Percentiles rank a stretch among this genome's conserved stretches.
Evolutionary conservation across 1,140 invertebrate genomes (phyloP).

Genomic region (Halotydeus destructor): DNA sequence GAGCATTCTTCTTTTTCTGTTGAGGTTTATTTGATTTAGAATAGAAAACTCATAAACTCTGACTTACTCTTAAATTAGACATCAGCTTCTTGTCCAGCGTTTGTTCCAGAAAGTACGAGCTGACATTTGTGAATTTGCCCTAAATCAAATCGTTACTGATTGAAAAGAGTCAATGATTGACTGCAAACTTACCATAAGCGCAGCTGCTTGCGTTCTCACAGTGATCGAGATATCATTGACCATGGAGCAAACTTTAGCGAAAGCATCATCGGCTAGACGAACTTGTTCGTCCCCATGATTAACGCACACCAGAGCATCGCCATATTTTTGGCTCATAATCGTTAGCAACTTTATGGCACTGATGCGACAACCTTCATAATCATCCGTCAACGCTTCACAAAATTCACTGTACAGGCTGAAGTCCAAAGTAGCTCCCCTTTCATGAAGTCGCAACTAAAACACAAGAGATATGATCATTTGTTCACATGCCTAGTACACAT

Average conservation of each 20-base stretch:
- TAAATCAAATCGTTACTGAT: slow-evolving; percentile 6
- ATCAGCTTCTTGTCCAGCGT: slow-evolving; percentile 97
- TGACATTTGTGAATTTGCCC: slow-evolving; percentile 67
- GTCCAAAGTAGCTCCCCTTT: slow-evolving; percentile 31
- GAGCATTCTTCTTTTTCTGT: slow-evolving; percentile 35
- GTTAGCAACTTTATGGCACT: slow-evolving; percentile 65
- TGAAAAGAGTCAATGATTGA: background rate
- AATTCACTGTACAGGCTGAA: slow-evolving; percentile 56
- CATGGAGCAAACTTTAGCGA: slow-evolving; percentile 78
- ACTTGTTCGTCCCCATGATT: slow-evolving; percentile 23
- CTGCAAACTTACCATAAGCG: slow-evolving; percentile 23
- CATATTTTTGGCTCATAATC: slow-evolving; percentile 59
- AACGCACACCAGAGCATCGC: slow-evolving; percentile 34
- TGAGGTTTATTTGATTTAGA: slow-evolving; percentile 1
- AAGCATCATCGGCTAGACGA: slow-evolving; percentile 82
- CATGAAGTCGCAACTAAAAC: slow-evolving; percentile 6
- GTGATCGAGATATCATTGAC: slow-evolving; percentile 75
- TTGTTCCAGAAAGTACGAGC: slow-evolving; percentile 71
- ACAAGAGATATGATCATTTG: background rate
- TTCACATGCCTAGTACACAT: slow-evolving; percentile 7
- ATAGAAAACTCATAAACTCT: slow-evolving; percentile 15
- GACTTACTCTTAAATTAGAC: slow-evolving; percentile 71
- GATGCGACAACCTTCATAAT: slow-evolving; percentile 77
- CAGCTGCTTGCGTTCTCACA: slow-evolving; percentile 54
- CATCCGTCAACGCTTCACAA: slow-evolving; percentile 61